Percentiles rank a stretch among this genome's conserved stretches.
Evolutionary conservation across 2,888 invertebrate genomes (phyloP).

Genomic region (Athalia circularis): DNA sequence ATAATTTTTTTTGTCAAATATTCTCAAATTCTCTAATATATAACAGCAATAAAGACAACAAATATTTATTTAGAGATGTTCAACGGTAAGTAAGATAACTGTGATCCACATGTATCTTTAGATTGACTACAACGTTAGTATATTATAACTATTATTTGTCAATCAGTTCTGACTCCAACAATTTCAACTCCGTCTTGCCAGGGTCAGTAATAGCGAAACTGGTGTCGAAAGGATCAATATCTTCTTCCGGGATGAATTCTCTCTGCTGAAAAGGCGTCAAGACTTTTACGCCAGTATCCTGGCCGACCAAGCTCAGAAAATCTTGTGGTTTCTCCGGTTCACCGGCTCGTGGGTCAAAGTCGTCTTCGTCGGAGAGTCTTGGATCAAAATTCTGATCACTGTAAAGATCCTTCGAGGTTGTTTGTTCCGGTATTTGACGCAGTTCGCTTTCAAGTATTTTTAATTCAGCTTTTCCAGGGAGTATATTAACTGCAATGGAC

Average conservation of each 20-base stretch:
- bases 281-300: conserved; percentile 74
- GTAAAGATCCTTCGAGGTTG: conserved; percentile 61
- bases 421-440: conserved; percentile 75
- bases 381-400: conserved; percentile 61
- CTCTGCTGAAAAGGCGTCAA: conserved; percentile 72
- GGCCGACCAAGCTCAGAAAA: conserved; percentile 75
- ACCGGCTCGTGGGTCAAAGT: conserved; percentile 77
- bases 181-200: conserved; percentile 85
- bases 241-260: conserved; percentile 70
- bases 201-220: conserved; percentile 86
- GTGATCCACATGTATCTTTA: conserved; percentile 13
- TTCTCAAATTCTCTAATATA: conserved; percentile 21
- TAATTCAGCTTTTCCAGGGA: conserved; percentile 87
- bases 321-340: conserved; percentile 68
- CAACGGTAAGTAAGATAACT: conserved; percentile 11
- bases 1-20: conserved; percentile 36
- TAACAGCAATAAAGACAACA: conserved; percentile 15
- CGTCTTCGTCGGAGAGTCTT: conserved; percentile 59
- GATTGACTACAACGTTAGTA: conserved; percentile 16
- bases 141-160: conserved; percentile 61
- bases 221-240: conserved; percentile 89
- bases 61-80: conserved; percentile 5
- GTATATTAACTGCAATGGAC: conserved; percentile 85
- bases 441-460: conserved; percentile 86
- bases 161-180: conserved; percentile 86